Evolutionary conservation across 1,140 invertebrate species (phyloP), one percentile per base, ranked within the genome.

Genomic region (Apis dorsata): DNA sequence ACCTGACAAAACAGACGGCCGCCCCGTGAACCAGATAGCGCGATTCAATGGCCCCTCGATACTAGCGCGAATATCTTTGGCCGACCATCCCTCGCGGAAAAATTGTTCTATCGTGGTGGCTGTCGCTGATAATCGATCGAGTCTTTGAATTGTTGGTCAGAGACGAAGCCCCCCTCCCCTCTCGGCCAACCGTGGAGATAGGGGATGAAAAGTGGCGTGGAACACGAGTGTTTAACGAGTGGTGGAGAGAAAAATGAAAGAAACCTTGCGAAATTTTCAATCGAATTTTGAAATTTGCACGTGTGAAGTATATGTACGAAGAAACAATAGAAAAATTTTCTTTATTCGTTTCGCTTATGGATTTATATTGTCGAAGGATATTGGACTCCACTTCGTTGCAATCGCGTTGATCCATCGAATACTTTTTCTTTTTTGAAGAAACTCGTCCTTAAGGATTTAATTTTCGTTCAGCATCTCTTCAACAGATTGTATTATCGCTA

Each of bases 21-120:
- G 55, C 28, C 51, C 62, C 24, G 55, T 63, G 57, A 28, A 28
- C 13, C 68, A 49, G 81, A 83, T 83, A 83, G 81, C 68, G 55
- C 49, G 68, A 83, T 79, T 78, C 81, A 83, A 83, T 82, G 81
- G 74, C 74, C 59, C 55, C 34, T 34, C 57, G 74, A 82, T 82
- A 78, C 17, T 34, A 19, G 19, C 24, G 57, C 28, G 66, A 70
- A 78, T 83, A 83, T 71, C 81, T 65, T 83, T 65, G 57, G 49
- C 15, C 53, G 24, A 5, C 34, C 65, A 15, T 1, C n/a, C 63
- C 57, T 28, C 57, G 13, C 17, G 3, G n/a, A 77, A 81, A 83
- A 70, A 78, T 1, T 17, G 28, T 17, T 19, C 55, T 69, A 59
- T 55, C 51, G 34, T 44, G 7, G 7, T 24, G 3, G 9, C 49